These are phyloP conservation scores for Yponomeuta malinellus DNA, from an alignment of 2,888 invertebrate species.

Conservation along the genomic window DNA sequence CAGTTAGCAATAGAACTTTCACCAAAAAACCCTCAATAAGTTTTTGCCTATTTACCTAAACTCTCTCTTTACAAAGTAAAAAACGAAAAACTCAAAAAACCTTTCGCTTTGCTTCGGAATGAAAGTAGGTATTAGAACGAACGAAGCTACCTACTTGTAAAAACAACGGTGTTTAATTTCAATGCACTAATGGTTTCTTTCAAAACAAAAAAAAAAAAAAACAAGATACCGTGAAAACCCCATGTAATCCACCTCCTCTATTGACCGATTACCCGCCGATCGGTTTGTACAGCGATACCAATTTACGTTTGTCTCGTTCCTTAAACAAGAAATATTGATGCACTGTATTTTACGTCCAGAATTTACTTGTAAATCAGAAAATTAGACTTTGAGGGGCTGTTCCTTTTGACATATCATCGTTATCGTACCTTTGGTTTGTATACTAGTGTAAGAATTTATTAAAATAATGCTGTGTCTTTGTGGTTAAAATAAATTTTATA, in stretches of 20 bases:
- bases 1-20: not conserved
- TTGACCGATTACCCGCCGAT: slow-evolving; percentile 50
- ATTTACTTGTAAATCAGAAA: not conserved
- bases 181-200: slow-evolving; percentile 60
- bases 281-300: slow-evolving; percentile 32
- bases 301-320: not conserved
- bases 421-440: no score
- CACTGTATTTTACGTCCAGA: not conserved
- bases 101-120: not conserved
- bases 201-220: slow-evolving; percentile 42
- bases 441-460: no score
- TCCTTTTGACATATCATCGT: not conserved
- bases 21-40: not conserved
- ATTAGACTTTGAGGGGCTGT: not conserved
- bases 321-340: not conserved
- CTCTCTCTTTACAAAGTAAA: slow-evolving; percentile 15
- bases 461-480: no score
- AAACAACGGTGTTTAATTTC: slow-evolving; percentile 49
- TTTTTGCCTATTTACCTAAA: not conserved
- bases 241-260: slow-evolving; percentile 49
- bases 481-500: no score
- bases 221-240: slow-evolving; percentile 55
- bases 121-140: not conserved
- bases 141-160: slow-evolving; percentile 31
- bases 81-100: slow-evolving; percentile 13